Evolutionary conservation across 2,113 vertebrate species (phyloP).

Genomic region (Lamprotornis superbus): DNA sequence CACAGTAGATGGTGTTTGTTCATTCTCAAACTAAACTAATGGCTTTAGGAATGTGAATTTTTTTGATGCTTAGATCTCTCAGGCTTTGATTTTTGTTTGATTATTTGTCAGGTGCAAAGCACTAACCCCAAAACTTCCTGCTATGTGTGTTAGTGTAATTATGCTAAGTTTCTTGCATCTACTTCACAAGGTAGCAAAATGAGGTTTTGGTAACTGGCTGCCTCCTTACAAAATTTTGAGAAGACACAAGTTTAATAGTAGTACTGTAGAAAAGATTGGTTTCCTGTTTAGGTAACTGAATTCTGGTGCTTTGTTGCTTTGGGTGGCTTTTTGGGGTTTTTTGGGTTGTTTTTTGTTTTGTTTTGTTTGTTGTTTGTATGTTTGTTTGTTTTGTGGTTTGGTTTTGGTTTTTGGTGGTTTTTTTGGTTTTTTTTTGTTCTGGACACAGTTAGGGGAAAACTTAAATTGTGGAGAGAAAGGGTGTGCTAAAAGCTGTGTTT

Average conservation of each 20-base stretch:
- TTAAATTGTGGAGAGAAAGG: neutral
- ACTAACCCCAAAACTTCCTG: neutral
- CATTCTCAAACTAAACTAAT: neutral
- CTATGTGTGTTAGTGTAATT: neutral
- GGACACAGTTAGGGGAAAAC: neutral
- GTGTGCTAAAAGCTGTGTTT: neutral
- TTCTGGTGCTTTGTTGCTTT: neutral
- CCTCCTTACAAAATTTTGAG: neutral
- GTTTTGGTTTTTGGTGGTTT: no score
- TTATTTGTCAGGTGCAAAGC: neutral
- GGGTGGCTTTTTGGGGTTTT: no score
- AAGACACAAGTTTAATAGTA: neutral
- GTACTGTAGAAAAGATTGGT: neutral
- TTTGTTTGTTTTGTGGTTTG: no score
- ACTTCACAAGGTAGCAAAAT: neutral
- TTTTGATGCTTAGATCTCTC: neutral
- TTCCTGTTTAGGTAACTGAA: neutral
- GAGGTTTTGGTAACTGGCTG: neutral
- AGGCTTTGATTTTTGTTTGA: neutral
- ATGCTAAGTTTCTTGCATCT: neutral
- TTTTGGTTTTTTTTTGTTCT: neutral
- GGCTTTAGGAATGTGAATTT: neutral
- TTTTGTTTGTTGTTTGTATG: neutral
- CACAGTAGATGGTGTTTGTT: neutral
- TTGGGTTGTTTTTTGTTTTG: neutral